Conservation (phyloP, 2,113 vertebrate genomes). For the Microtus montanus region DNA sequence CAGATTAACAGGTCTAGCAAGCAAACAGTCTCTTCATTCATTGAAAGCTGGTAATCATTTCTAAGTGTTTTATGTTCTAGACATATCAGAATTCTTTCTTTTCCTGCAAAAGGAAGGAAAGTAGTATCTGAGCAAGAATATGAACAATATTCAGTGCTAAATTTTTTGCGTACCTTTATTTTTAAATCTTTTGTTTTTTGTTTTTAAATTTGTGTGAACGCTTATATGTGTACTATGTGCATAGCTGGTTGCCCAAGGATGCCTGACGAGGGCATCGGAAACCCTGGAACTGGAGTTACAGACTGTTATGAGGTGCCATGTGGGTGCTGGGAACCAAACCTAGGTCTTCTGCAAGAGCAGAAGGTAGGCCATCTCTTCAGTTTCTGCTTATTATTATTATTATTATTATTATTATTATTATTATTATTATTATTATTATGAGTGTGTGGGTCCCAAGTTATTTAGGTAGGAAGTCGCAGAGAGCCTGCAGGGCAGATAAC, state of each 20-base stretch:
- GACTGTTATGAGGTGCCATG: background rate
- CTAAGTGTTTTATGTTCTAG: slow-evolving; percentile 44
- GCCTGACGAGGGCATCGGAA: background rate
- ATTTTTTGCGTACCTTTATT: background rate
- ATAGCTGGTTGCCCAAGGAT: background rate
- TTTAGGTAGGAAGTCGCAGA: background rate
- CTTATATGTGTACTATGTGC: background rate
- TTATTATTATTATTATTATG: no score
- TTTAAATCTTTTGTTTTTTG: background rate
- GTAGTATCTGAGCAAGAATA: slow-evolving; percentile 4
- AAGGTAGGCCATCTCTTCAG: background rate
- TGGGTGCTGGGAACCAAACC: background rate
- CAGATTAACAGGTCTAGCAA: slow-evolving; percentile 50
- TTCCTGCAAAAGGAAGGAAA: slow-evolving; percentile 40
- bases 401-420: background rate
- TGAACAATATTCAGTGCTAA: slow-evolving; percentile 33
- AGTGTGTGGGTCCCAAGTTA: background rate
- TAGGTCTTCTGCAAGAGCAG: background rate
- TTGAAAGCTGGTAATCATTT: slow-evolving; percentile 58
- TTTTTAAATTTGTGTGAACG: background rate
- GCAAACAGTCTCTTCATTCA: slow-evolving; percentile 34
- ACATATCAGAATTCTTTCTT: slow-evolving; percentile 27
- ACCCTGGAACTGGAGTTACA: background rate
- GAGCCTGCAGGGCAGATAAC: background rate
- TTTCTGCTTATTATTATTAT: background rate